Base-by-base conservation (phyloP, 2,797 vertebrate species). In the Sebastes vulpes region DNA sequence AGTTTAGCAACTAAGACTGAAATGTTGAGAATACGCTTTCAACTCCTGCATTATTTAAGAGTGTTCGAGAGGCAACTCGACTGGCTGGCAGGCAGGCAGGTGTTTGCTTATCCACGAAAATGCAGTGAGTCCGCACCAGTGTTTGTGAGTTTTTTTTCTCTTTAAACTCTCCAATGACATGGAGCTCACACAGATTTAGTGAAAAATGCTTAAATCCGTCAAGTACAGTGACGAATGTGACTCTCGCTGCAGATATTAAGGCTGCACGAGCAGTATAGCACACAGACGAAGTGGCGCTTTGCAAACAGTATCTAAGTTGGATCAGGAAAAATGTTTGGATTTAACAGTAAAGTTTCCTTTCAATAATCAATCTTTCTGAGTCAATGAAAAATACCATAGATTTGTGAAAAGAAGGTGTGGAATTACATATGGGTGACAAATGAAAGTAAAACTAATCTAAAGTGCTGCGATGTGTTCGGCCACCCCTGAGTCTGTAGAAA, bases 131-230 rank as follows among this genome's bases (percentile, higher is more conserved):
- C 65, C 9, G 11, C 52, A n/a, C 28, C 28, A 54, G 26, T 42
- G 38, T 46, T 65, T 65, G 7, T n/a, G 61, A 42, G 14, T 10
- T 28, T 28, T 60, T 8, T 20, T 11, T 16, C 6, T 4, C 23
- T 29, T 31, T 31, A 35, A 25, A 71, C 26, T 59, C 50, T 35
- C 54, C 56, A 66, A 73, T 75, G 61, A 72, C 57, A 50, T n/a
- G 69, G 16, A 48, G 70, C 72, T 72, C 63, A 57, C 26, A 56
- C n/a, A 73, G 63, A 72, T 75, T 67, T 28, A 67, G 16, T n/a
- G 38, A 42, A 23, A 70, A 57, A 54, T 52, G 63, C 46, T 61
- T 42, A 29, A 67, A 77, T 23, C 26, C 12, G 28, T 50, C 61
- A 52, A 63, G 64, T 29, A 64, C 18, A 25, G 57, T 21, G 60